phyloP scores from a whole-genome alignment of 2,113 vertebrate genomes.

The Pristiophorus japonicus region DNA sequence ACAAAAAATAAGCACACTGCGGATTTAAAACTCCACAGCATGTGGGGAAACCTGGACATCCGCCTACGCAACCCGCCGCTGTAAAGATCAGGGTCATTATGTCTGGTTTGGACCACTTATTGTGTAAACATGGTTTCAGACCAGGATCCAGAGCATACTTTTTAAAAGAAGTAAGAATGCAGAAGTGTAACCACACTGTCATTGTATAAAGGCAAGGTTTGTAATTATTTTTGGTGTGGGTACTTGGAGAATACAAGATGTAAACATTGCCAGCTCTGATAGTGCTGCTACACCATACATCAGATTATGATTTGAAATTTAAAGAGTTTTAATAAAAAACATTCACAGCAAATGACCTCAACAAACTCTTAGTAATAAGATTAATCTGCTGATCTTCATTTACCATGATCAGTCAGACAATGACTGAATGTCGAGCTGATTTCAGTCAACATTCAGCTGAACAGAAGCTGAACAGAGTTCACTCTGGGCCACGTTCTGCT shows the following conservation, averaged over 20 bases:
- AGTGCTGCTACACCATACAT: background rate
- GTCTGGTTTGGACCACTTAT: background rate
- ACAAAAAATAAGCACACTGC: too few species aligned
- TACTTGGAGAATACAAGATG: background rate
- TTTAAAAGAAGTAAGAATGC: too few species aligned
- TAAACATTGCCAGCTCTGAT: too few species aligned
- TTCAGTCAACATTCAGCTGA: background rate
- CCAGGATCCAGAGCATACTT: background rate
- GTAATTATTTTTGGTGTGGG: background rate
- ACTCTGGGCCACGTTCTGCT: background rate
- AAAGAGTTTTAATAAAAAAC: background rate
- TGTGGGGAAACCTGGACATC: too few species aligned
- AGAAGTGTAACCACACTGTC: too few species aligned
- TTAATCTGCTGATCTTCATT: background rate
- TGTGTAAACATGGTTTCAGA: background rate
- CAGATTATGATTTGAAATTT: background rate
- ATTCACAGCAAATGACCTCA: background rate
- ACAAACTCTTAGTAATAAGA: background rate
- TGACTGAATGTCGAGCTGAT: background rate
- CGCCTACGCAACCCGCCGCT: background rate
- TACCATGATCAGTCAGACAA: background rate
- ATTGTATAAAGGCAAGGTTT: background rate
- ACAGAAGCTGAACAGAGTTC: background rate
- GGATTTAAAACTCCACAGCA: too few species aligned
- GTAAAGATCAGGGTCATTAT: background rate